Percentiles rank a stretch among this genome's conserved stretches.
phyloP scores from a whole-genome alignment of 2,888 invertebrate genomes.

The Chalcis sispes region DNA sequence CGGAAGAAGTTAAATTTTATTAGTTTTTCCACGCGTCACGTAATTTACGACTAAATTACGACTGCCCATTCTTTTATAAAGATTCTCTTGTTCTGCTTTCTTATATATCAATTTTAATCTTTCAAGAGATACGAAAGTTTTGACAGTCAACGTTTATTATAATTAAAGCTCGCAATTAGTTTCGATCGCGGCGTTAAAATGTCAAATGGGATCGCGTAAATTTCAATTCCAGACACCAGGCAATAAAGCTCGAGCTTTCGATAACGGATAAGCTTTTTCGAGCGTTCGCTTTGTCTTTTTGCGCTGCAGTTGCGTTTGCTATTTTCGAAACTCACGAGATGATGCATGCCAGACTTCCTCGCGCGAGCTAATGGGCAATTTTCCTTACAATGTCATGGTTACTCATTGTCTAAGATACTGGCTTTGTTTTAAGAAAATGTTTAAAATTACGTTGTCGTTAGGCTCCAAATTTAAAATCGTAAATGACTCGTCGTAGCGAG shows the following conservation, averaged over 20 bases:
- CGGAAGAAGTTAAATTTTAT: slow-evolving; percentile 1
- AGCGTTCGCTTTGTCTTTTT: not conserved
- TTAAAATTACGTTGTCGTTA: not conserved
- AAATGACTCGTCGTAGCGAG: no score
- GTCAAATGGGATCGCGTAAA: not conserved
- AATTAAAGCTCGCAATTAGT: slow-evolving; percentile 3
- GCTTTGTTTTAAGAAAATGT: slow-evolving; percentile 27
- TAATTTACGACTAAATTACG: slow-evolving; percentile 9
- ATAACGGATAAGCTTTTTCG: slow-evolving; percentile 36
- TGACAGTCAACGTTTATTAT: no score
- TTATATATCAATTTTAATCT: not conserved
- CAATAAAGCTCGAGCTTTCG: slow-evolving; percentile 15
- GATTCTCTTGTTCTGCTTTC: not conserved
- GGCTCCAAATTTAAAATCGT: no score
- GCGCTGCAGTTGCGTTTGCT: slow-evolving; percentile 25
- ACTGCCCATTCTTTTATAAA: not conserved
- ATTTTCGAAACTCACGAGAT: slow-evolving; percentile 38
- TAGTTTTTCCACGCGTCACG: not conserved
- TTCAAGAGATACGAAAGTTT: no score
- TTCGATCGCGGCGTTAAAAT: slow-evolving; percentile 8
- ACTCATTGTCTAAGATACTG: slow-evolving; percentile 10
- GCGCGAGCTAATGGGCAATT: slow-evolving; percentile 22
- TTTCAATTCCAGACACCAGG: not conserved
- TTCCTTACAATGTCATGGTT: slow-evolving; percentile 12
- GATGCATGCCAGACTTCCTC: slow-evolving; percentile 2